Base-by-base conservation (phyloP, 1,140 invertebrate genomes). In the Rhopalosiphum padi region DNA sequence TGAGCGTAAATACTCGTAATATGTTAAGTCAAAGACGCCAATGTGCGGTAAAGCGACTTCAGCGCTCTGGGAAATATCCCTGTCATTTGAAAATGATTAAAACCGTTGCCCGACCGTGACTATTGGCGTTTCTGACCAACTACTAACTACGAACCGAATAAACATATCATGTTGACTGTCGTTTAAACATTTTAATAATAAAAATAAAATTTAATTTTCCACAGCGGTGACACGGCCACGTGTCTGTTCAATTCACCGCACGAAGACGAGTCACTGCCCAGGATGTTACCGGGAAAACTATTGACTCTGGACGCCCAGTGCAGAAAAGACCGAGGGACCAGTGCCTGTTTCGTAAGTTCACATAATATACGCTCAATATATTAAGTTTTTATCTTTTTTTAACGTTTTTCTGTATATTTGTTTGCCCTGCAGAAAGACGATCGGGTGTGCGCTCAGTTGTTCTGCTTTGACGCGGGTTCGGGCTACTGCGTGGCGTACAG, bases 401-500 rank as follows among this genome's bases (percentile, higher is more conserved):
- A 30, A 87, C 85, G 30, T 46, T 87, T 77, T 48, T n/a, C 60
- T 23, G 22, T 77, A 30, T 15, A 8, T 41, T 60, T 60, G 41
- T 60, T 11, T 43, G 9, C 5, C 88, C 1, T 68, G 94, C 95
- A 97, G 96, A 99, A 99, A 97, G 98, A 99, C 95, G 98, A 99
- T 95, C 96, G 98, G 91, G 98, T 99, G 43, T 99, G 98, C 95
- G 98, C 98, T 60, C 98, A 99, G 96, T 96, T 99, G 93, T 99
- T 99, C 96, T 99, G 98, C 95, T 99, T 99, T 95, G 98, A 99
- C 95, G 97, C 98, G 83, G 97, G 97, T 86, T 99, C 98, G 94
- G 98, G 98, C 25, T 99, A 99, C 95, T 99, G 98, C 95, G 98
- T 99, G 90, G 98, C 98, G 89, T 99, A 99, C 96, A 96, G 98